Evolutionary conservation across 2,797 vertebrate species (phyloP), one percentile per base, ranked within the genome.

Genomic region (Xenopus petersii): DNA sequence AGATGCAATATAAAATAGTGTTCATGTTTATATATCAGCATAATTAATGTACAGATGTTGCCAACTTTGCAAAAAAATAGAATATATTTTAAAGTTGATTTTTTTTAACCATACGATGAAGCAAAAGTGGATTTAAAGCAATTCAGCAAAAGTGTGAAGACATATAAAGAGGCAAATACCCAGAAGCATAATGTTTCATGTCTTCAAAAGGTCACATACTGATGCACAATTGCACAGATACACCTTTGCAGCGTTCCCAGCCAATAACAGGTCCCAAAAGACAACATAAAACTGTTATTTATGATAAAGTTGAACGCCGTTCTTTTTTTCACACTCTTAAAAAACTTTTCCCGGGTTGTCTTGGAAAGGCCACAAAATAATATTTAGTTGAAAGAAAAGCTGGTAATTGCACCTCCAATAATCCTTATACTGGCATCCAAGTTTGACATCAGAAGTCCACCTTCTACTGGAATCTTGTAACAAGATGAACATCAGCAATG

Each of bases 241-340:
- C 84, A 81, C 82, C 82, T 80, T 82, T 59, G 63, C 77, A 79
- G 74, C 73, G 26, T 48, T 71, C 58, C 75, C 49, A 68, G 13
- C 33, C 76, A 73, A 69, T 82, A 83, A 16, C 79, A 74, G 80
- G 75, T 67, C 36, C n/a, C 67, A 12, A 81, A 83, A 75, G 82
- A 81, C 36, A 68, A 70, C 68, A 77, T 76, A 79, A 84, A 82
- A 61, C 78, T 80, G 36, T 80, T 80, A 80, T 81, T 82, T 83
- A 75, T 75, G 66, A 76, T 71, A 77, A 81, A 71, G 61, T 60
- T 72, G 65, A 33, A 64, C 68, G 80, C 75, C 81, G 81, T 79
- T 72, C 63, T 77, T 83, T 74, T 51, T 73, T 67, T 75, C 68
- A 42, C 36, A 42, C 64, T 68, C 60, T 71, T 30, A 36, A 42